A percentile compares a stretch with the other conserved stretches of the same genome.
phyloP scores from a whole-genome alignment of 2,797 vertebrate species.

The Pseudomugil gertrudae region DNA sequence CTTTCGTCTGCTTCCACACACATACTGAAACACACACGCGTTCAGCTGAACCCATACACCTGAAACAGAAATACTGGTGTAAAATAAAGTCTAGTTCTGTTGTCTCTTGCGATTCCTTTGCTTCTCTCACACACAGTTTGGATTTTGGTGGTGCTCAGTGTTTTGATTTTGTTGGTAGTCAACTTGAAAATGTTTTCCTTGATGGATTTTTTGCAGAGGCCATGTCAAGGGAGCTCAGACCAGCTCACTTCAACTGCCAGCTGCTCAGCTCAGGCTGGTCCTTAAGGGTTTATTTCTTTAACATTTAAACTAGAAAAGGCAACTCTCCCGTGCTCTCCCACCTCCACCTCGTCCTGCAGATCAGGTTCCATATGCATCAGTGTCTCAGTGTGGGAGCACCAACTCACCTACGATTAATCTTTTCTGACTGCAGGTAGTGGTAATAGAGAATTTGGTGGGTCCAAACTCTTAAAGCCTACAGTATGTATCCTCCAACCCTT shows the following conservation, averaged over 20 bases:
- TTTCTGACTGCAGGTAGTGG: constrained; percentile 50
- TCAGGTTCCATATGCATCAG: constrained; percentile 61
- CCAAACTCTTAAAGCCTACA: constrained; percentile 40
- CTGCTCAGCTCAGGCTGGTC: constrained; percentile 56
- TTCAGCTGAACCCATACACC: constrained; percentile 20
- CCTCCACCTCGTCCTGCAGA: constrained; percentile 52
- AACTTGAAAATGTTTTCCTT: constrained; percentile 72
- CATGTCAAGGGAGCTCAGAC: constrained; percentile 39
- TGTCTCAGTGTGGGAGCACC: constrained; percentile 51
- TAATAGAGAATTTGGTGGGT: constrained; percentile 34
- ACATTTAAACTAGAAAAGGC: constrained; percentile 51
- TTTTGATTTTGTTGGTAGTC: constrained; percentile 70
- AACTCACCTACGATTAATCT: constrained; percentile 59
- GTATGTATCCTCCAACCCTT: background rate
- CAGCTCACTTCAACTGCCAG: constrained; percentile 65
- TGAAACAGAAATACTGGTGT: constrained; percentile 26
- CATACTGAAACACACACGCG: background rate
- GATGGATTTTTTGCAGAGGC: constrained; percentile 65
- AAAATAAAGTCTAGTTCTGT: constrained; percentile 42
- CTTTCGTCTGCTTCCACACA: constrained; percentile 29
- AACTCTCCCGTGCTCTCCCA: constrained; percentile 13
- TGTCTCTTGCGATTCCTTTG: constrained; percentile 43
- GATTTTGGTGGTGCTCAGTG: constrained; percentile 58
- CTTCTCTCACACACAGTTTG: constrained; percentile 45
- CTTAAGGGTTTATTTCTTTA: constrained; percentile 19